Evolutionary conservation across 1,140 invertebrate genomes (phyloP).

Genomic region (Drosophila rufa): DNA sequence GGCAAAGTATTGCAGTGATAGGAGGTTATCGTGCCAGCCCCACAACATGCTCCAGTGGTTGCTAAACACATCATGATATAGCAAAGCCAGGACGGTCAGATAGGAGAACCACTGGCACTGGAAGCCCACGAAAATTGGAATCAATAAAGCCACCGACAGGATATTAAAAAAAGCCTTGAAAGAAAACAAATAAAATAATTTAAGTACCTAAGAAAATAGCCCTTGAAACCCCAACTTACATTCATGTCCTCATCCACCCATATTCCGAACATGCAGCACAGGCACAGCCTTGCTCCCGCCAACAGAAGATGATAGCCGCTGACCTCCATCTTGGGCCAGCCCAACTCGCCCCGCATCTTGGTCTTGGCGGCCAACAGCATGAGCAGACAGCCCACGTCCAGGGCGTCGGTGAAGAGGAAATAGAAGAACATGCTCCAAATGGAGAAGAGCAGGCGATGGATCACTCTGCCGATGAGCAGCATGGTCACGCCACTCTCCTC

Average conservation of each 20-base stretch:
- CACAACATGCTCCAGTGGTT: slow-evolving; percentile 16
- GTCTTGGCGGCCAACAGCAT: slow-evolving; percentile 35
- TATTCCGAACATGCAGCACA: slow-evolving; percentile 18
- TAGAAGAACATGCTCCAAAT: slow-evolving; percentile 25
- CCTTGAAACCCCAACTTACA: neutral
- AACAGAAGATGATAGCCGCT: neutral
- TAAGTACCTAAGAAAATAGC: neutral
- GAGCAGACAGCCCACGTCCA: slow-evolving; percentile 44
- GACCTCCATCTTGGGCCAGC: neutral
- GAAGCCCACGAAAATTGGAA: slow-evolving; percentile 21
- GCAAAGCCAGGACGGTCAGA: slow-evolving; percentile 4
- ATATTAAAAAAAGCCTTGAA: neutral
- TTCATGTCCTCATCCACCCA: slow-evolving; percentile 32
- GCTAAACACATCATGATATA: slow-evolving; percentile 20
- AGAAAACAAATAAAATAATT: neutral
- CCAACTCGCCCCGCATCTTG: neutral
- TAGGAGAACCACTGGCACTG: slow-evolving; percentile 15
- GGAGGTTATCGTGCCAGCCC: slow-evolving; percentile 49
- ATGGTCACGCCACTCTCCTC: slow-evolving; percentile 23
- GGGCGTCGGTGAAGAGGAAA: slow-evolving; percentile 30
- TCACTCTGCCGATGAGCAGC: slow-evolving; percentile 28
- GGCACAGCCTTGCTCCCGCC: slow-evolving; percentile 25
- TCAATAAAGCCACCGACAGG: neutral
- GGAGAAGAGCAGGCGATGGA: slow-evolving; percentile 29
- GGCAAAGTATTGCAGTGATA: slow-evolving; percentile 35